Percentiles rank a stretch among this genome's conserved stretches.
These are phyloP conservation scores for Manacus vitellinus DNA, from an alignment of 2,113 vertebrate species.

Conservation along the genomic window DNA sequence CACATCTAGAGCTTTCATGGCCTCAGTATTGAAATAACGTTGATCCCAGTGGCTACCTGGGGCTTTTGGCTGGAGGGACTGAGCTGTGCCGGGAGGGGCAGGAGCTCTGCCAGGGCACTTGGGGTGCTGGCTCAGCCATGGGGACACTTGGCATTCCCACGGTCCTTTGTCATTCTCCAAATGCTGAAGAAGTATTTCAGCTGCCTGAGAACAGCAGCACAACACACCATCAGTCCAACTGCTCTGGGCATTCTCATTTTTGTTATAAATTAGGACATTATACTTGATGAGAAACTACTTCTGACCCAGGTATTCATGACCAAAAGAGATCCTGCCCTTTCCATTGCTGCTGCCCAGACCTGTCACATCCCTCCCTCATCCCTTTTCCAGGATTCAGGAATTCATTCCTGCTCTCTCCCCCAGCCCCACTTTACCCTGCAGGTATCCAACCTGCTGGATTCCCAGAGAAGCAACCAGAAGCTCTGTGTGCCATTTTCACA, in stretches of 20 bases:
- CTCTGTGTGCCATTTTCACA: not conserved
- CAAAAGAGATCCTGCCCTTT: not conserved
- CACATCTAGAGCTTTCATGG: not conserved
- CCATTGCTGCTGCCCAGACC: not conserved
- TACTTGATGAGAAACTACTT: not conserved
- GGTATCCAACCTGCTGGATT: not conserved
- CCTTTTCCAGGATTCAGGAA: not conserved
- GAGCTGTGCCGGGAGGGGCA: not conserved
- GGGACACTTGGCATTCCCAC: constrained; percentile 13
- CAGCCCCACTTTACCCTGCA: not conserved
- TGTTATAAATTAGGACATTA: not conserved
- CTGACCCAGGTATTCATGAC: not conserved
- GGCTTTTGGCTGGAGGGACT: not conserved
- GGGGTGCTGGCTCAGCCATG: not conserved
- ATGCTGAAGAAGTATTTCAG: not conserved
- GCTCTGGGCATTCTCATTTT: not conserved
- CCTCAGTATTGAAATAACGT: not conserved
- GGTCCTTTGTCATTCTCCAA: not conserved
- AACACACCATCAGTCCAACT: not conserved
- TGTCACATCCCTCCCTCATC: not conserved
- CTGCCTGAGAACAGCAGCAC: not conserved
- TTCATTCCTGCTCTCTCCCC: not conserved
- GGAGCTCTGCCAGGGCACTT: not conserved
- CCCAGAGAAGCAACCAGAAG: not conserved
- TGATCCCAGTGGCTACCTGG: not conserved